Conservation (phyloP, 2,888 invertebrate genomes). For the Ichneumoninae sp. region DNA sequence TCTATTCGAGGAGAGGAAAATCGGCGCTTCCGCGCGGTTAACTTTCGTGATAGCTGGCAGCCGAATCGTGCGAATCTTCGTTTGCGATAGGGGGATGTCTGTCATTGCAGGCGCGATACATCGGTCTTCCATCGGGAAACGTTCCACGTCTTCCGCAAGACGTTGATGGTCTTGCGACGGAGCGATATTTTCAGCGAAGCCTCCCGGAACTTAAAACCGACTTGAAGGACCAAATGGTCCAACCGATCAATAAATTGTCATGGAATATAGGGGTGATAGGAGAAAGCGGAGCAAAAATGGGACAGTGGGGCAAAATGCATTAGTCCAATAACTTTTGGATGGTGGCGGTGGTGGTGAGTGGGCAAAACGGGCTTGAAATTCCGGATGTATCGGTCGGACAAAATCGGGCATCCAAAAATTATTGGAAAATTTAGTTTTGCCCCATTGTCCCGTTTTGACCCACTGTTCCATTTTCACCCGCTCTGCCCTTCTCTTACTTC, state of each 20-base stretch:
- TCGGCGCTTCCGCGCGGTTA: constrained; percentile 33
- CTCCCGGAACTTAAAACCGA: not conserved
- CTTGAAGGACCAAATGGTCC: not conserved
- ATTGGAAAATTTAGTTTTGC: too few species aligned
- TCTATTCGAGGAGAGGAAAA: constrained; percentile 21
- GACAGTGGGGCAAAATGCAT: too few species aligned
- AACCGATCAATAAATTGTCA: not conserved
- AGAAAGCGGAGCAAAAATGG: too few species aligned
- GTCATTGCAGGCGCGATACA: constrained; percentile 1
- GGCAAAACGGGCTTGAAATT: too few species aligned
- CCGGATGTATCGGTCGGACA: too few species aligned
- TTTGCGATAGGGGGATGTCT: constrained; percentile 28
- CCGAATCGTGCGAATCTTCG: constrained; percentile 34
- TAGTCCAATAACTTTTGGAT: too few species aligned
- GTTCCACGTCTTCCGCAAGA: not conserved
- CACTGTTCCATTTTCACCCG: too few species aligned
- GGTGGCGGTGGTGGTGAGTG: too few species aligned
- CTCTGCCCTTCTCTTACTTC: too few species aligned
- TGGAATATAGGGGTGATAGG: not conserved
- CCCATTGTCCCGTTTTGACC: too few species aligned
- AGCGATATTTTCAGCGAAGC: not conserved
- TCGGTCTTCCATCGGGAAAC: not conserved
- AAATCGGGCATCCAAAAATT: too few species aligned
- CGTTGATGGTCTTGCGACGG: not conserved
- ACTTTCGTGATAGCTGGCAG: constrained; percentile 20